These are phyloP conservation scores for Nothoprocta perdicaria DNA, from an alignment of 2,113 vertebrate species.

Conservation along the genomic window DNA sequence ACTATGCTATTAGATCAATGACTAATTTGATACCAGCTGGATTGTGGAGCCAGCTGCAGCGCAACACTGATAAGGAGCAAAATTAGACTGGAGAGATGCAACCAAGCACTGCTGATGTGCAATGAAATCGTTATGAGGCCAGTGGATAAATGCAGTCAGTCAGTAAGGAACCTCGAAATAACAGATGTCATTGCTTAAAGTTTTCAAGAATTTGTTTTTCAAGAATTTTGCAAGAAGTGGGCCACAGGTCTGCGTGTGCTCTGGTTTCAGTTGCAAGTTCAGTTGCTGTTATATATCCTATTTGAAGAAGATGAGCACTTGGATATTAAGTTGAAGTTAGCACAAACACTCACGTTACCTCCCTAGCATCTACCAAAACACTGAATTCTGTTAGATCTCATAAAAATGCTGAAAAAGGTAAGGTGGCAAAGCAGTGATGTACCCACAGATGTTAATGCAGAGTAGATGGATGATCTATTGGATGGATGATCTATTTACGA, in stretches of 20 bases:
- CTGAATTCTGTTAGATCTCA: background rate
- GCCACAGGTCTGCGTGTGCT: background rate
- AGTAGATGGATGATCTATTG: background rate
- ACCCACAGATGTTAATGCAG: background rate
- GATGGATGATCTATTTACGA: background rate
- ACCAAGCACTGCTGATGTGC: slow-evolving; percentile 58
- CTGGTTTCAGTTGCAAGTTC: background rate
- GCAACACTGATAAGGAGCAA: slow-evolving; percentile 62
- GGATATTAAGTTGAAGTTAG: background rate
- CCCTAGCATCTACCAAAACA: background rate
- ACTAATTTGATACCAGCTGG: slow-evolving; percentile 70
- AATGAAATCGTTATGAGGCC: slow-evolving; percentile 52
- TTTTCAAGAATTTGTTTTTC: background rate
- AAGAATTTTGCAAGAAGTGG: background rate
- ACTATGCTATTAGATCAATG: slow-evolving; percentile 68
- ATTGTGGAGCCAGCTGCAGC: slow-evolving; percentile 67
- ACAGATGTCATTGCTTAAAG: background rate
- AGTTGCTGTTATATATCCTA: background rate
- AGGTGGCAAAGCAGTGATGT: background rate
- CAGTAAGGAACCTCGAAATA: slow-evolving; percentile 30
- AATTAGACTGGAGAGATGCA: slow-evolving; percentile 65
- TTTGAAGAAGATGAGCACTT: background rate
- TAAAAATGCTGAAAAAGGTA: background rate
- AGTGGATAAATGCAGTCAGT: slow-evolving; percentile 24
- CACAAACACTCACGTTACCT: background rate